Evolutionary conservation across 2,888 invertebrate species (phyloP).

Genomic region (Acleris emargana): DNA sequence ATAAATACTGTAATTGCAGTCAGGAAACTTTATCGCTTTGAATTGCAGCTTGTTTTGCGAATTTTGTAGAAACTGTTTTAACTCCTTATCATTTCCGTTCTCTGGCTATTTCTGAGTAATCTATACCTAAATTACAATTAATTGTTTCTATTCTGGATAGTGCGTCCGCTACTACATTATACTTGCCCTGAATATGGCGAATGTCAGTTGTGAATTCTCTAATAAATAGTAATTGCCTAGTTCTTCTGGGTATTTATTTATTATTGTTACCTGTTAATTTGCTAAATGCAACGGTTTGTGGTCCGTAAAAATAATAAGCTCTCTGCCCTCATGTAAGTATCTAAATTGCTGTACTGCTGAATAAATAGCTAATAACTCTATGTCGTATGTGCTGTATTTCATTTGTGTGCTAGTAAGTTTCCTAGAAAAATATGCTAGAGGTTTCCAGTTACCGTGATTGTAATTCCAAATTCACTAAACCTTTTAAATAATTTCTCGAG

Average conservation of each 20-base stretch:
- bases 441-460: neutral
- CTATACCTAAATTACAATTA: neutral
- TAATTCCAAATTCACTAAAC: no score
- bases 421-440: conserved; percentile 3
- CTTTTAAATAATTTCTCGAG: no score
- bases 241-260: neutral
- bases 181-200: no score
- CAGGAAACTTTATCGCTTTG: no score
- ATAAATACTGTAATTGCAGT: no score
- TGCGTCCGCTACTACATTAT: no score
- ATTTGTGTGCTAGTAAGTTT: neutral
- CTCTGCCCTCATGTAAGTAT: neutral
- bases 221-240: neutral
- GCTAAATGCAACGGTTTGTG: no score
- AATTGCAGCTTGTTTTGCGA: no score
- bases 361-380: neutral
- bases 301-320: neutral
- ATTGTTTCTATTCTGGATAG: neutral
- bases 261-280: neutral
- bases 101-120: no score
- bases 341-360: neutral
- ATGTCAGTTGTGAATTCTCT: neutral
- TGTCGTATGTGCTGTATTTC: no score
- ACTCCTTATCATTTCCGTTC: no score
- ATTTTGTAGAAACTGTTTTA: no score